These are phyloP conservation scores for Saguinus imperator DNA, from an alignment of 2,113 vertebrate species.

Conservation along the genomic window DNA sequence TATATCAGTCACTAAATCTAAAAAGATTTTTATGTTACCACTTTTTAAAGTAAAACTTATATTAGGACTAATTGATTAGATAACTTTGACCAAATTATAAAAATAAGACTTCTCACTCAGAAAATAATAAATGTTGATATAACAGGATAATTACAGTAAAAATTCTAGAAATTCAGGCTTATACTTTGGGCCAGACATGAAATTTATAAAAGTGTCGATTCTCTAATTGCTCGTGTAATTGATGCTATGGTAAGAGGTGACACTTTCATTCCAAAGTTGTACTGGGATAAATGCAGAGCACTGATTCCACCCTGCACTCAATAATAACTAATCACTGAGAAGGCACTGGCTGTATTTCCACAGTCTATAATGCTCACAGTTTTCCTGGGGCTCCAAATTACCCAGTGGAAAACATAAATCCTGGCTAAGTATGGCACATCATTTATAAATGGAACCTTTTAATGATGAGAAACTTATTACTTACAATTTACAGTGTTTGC, in stretches of 20 bases:
- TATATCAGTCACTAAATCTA: neutral
- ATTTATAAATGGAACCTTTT: neutral
- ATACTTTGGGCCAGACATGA: neutral
- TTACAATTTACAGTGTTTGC: neutral
- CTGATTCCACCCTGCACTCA: neutral
- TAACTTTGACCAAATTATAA: neutral
- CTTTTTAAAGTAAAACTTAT: constrained; percentile 33
- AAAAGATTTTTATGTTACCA: neutral
- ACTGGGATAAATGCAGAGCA: neutral
- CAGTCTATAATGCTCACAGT: neutral
- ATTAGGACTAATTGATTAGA: neutral
- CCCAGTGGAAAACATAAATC: neutral
- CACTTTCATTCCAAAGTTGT: neutral
- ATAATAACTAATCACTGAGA: neutral
- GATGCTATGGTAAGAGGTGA: neutral
- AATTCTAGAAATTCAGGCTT: neutral
- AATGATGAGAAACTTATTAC: neutral
- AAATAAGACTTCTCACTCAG: neutral
- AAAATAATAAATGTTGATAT: neutral
- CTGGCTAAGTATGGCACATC: neutral
- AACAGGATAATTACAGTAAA: neutral
- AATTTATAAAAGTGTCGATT: neutral
- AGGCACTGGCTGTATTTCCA: neutral
- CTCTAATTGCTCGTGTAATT: neutral
- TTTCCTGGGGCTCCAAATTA: neutral